Percentiles rank a stretch among this genome's conserved stretches.
Evolutionary conservation across 2,888 invertebrate species (phyloP).

Genomic region (Willowsia nigromaculata): DNA sequence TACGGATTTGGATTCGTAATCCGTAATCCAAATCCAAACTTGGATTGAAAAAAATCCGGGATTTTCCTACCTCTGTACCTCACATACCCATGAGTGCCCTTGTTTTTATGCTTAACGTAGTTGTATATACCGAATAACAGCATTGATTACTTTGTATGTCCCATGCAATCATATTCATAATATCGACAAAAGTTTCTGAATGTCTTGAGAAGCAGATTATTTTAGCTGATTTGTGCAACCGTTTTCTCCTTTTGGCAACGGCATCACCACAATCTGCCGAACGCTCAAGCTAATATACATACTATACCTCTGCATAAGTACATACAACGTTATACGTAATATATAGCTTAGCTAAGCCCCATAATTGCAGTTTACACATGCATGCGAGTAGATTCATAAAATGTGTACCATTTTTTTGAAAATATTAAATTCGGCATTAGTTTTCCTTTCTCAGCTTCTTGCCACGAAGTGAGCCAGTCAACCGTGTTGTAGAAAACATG

Average conservation of each 20-base stretch:
- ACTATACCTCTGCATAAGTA: neutral
- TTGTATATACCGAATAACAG: neutral
- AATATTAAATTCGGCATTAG: neutral
- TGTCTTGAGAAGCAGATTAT: neutral
- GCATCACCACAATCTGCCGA: neutral
- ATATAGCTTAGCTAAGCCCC: neutral
- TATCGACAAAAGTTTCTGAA: neutral
- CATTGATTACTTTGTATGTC: neutral
- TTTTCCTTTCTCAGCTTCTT: neutral
- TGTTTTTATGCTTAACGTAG: neutral
- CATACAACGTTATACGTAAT: neutral
- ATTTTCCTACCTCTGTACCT: too few species aligned
- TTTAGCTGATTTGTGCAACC: neutral
- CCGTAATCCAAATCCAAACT: too few species aligned
- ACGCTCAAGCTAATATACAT: neutral
- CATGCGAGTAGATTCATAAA: neutral
- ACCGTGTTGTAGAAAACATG: constrained; percentile 23
- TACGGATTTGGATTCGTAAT: too few species aligned
- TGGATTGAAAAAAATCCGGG: too few species aligned
- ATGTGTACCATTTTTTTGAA: neutral
- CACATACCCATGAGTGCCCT: too few species aligned
- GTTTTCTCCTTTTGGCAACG: neutral
- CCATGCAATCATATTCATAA: neutral
- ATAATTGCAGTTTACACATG: neutral
- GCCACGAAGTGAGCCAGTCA: neutral